These are phyloP conservation scores for Phalacrocorax carbo DNA, from an alignment of 2,113 vertebrate species.

Conservation along the genomic window DNA sequence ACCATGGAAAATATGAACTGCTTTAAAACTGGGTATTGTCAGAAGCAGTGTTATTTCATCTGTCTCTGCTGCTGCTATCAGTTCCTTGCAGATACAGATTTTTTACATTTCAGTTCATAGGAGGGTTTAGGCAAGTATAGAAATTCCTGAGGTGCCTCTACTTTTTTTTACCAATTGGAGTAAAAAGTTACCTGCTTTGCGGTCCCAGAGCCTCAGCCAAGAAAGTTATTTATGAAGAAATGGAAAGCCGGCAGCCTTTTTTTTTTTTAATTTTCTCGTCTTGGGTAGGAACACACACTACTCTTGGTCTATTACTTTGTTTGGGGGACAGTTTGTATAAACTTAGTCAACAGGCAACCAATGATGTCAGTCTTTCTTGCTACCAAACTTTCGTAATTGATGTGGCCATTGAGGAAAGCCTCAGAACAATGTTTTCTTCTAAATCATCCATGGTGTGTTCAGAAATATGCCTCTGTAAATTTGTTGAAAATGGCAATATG, in stretches of 20 bases:
- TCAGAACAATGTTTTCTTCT: background rate
- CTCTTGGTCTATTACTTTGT: background rate
- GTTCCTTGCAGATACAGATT: background rate
- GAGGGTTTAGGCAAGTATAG: background rate
- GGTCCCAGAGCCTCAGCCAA: background rate
- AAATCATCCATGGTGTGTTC: background rate
- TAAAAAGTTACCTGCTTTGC: constrained; percentile 8
- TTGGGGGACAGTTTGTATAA: background rate
- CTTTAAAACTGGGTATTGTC: background rate
- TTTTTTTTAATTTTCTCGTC: too few relatives aligned
- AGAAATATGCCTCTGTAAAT: background rate
- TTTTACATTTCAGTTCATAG: background rate
- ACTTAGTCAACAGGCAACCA: background rate
- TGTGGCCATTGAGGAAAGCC: background rate
- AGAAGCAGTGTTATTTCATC: background rate
- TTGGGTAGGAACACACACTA: background rate
- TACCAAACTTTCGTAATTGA: background rate
- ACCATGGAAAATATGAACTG: background rate
- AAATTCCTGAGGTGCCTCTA: background rate
- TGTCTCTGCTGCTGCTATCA: background rate
- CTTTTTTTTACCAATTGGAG: background rate
- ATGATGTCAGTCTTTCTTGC: background rate
- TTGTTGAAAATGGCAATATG: background rate
- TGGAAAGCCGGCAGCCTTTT: background rate
- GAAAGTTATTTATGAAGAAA: background rate